phyloP scores from a whole-genome alignment of 2,888 invertebrate genomes.

The Morpho achilles region DNA sequence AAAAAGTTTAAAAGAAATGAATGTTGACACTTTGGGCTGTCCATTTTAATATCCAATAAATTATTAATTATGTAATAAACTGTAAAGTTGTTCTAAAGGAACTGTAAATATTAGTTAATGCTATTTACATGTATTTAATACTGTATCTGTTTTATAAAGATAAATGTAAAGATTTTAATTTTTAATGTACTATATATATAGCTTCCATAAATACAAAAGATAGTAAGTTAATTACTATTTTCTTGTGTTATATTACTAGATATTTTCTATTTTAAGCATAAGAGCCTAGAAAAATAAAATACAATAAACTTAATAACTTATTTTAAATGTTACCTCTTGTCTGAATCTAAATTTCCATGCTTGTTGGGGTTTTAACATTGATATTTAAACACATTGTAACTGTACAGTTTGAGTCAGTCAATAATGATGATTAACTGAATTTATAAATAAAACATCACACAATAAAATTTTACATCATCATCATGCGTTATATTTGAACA shows the following conservation, averaged over 20 bases:
- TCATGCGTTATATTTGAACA: no score
- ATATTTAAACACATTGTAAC: no score
- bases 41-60: slow-evolving; percentile 55
- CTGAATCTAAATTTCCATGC: slow-evolving; percentile 10
- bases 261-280: slow-evolving; percentile 25
- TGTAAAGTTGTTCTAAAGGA: slow-evolving; percentile 65
- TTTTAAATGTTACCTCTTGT: no score
- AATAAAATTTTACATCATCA: no score
- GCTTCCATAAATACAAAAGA: slow-evolving; percentile 63
- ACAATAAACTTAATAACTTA: slow-evolving; percentile 26
- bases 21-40: slow-evolving; percentile 58
- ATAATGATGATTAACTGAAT: no score
- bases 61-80: slow-evolving; percentile 66
- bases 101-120: slow-evolving; percentile 73
- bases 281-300: slow-evolving; percentile 30
- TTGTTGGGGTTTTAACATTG: neutral
- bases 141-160: slow-evolving; percentile 69
- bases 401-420: no score
- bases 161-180: slow-evolving; percentile 64
- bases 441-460: no score
- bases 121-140: slow-evolving; percentile 71
- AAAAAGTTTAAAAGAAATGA: slow-evolving; percentile 74
- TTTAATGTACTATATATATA: slow-evolving; percentile 62
- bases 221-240: slow-evolving; percentile 35
- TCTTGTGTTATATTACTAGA: slow-evolving; percentile 27